These are phyloP conservation scores for Abscondita cerata DNA, from an alignment of 2,888 invertebrate genomes.

Conservation along the genomic window DNA sequence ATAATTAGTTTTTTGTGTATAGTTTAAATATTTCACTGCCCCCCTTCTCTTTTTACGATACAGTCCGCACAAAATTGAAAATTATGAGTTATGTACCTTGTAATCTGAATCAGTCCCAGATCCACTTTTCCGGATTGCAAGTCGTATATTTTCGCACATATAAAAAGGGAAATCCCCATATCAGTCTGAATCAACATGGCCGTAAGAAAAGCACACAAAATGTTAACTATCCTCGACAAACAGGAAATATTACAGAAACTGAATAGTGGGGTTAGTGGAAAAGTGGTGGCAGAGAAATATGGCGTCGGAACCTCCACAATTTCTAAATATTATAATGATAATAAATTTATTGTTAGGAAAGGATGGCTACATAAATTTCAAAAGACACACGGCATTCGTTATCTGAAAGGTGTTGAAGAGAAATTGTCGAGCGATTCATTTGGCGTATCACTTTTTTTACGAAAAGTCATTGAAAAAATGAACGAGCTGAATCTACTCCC, in stretches of 20 bases:
- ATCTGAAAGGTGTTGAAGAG: conserved; percentile 17
- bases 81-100: not conserved
- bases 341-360: conserved; percentile 23
- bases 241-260: conserved; percentile 19
- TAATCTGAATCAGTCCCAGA: not conserved
- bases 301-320: conserved; percentile 21
- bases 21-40: too few species aligned
- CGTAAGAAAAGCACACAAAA: conserved; percentile 17
- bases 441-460: conserved; percentile 14
- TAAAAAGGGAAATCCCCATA: not conserved
- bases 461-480: too few species aligned
- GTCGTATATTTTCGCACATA: not conserved
- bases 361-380: too few species aligned
- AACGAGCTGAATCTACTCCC: too few species aligned
- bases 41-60: too few species aligned
- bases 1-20: too few species aligned
- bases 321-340: conserved; percentile 19
- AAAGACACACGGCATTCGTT: conserved; percentile 24
- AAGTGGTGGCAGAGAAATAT: conserved; percentile 15
- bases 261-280: conserved; percentile 16
- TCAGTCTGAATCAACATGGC: conserved; percentile 14
- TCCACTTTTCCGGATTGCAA: not conserved
- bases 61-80: not conserved
- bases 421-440: conserved; percentile 10
- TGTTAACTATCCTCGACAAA: conserved; percentile 15